Evolutionary conservation across 2,113 vertebrate genomes (phyloP), one percentile per base, ranked within the genome.

Genomic region (Prochilodus magdalenae): DNA sequence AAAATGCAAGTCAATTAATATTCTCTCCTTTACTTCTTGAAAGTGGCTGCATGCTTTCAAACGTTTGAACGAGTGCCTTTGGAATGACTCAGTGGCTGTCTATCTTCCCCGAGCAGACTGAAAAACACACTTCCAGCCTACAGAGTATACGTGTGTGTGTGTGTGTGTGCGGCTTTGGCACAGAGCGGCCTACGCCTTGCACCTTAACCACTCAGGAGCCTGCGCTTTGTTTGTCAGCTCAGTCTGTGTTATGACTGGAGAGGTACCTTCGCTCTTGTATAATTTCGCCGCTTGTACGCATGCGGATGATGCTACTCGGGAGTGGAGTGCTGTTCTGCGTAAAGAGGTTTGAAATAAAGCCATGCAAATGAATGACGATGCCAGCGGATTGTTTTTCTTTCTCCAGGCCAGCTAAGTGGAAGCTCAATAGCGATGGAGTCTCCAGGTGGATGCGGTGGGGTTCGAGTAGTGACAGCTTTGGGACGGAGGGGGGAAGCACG

Each of bases 61-160:
- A 55, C 63, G 55, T 59, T 81, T 51, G 47, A 69, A 67, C 40
- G 55, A 81, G 78, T 73, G 47, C 66, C 66, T 49, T 60, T n/a
- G 59, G 20, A 16, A 76, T 66, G 78, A 76, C 29, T 75, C 36
- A n/a, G 29, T 18, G 22, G 18, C 30, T 51, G 73, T 72, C 47
- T 84, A 84, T 84, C 83, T 84, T 73, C n/a, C 69, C 36, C 4
- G 20, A 77, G 60, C 74, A 81, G 67, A 81, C 36, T 47, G 49
- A 77, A n/a, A 66, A 73, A 22, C 29, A 53, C 62, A 69, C 62
- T 66, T 70, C 20, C 65, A 44, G 40, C 4, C 26, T 20, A 73
- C 40, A 73, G 27, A 24, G 24, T 36, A 10, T 71, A 40, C 47
- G 36, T 71, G 36, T 69, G 66, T 44, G 66, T 33, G 33, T 6